These are phyloP conservation scores for Lysandra coridon DNA, from an alignment of 2,888 invertebrate species.

Conservation along the genomic window DNA sequence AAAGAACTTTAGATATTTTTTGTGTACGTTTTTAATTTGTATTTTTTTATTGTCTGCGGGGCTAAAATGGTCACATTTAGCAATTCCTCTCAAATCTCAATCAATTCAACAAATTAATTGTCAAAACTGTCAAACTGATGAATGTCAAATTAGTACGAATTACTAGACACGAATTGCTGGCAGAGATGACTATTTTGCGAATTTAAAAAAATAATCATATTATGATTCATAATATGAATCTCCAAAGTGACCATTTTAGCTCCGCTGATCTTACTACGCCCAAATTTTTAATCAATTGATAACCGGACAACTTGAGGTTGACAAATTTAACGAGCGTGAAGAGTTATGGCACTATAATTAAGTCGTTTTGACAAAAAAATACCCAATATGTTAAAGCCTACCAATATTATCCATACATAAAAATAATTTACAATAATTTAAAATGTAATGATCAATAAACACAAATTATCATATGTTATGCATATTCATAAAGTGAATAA, in stretches of 20 bases:
- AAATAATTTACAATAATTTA: background rate
- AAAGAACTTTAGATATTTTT: background rate
- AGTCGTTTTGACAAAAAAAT: background rate
- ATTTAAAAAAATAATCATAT: too few relatives aligned
- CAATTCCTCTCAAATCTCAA: too few relatives aligned
- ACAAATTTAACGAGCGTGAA: background rate
- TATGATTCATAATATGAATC: too few relatives aligned
- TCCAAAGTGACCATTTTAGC: too few relatives aligned
- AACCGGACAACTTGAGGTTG: background rate
- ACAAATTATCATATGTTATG: conserved; percentile 1
- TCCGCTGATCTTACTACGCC: background rate
- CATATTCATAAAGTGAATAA: background rate
- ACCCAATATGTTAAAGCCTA: background rate
- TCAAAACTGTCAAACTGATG: too few relatives aligned
- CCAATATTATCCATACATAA: background rate
- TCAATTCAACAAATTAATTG: too few relatives aligned
- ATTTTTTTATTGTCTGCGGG: background rate
- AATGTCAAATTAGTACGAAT: too few relatives aligned
- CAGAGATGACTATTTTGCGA: too few relatives aligned
- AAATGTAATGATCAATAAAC: conserved; percentile 14
- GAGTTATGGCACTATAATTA: conserved; percentile 3
- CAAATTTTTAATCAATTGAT: background rate
- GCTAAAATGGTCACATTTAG: too few relatives aligned
- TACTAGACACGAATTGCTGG: too few relatives aligned
- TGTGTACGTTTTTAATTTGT: background rate